Conservation (phyloP, 2,113 vertebrate species). For the Fulmarus glacialis region DNA sequence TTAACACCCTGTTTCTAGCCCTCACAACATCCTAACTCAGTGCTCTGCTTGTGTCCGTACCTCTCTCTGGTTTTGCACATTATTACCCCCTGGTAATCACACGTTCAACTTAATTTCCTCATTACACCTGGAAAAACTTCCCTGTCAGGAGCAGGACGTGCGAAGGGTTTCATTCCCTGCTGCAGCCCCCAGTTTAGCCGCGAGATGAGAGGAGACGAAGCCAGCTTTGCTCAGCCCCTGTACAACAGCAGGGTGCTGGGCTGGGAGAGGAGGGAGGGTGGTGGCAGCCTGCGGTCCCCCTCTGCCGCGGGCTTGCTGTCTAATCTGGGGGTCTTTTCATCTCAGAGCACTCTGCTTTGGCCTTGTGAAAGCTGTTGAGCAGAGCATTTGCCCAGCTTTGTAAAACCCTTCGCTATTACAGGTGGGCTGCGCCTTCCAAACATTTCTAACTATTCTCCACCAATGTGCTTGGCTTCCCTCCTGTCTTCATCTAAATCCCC, state of each 20-base stretch:
- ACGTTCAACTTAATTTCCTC: neutral
- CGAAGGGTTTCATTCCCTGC: neutral
- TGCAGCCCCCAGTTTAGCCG: neutral
- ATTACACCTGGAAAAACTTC: neutral
- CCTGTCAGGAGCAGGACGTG: neutral
- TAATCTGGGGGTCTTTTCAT: neutral
- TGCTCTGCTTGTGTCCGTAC: neutral
- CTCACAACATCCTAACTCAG: neutral
- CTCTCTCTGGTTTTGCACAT: neutral
- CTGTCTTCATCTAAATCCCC: conserved; percentile 26
- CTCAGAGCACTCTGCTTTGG: neutral
- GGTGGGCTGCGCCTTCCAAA: neutral
- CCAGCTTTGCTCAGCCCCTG: neutral
- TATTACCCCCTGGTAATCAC: neutral
- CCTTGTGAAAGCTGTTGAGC: neutral
- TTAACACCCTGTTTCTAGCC: neutral
- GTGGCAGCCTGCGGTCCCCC: neutral
- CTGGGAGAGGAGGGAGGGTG: neutral
- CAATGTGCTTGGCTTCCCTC: neutral
- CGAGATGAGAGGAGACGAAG: neutral
- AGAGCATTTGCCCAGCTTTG: neutral
- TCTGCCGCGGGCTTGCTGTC: neutral
- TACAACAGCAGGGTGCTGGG: fast-evolving
- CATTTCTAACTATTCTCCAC: neutral
- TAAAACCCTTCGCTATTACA: neutral